Conservation (phyloP, 2,888 invertebrate genomes). For the Exephanes ischioxanthus region DNA sequence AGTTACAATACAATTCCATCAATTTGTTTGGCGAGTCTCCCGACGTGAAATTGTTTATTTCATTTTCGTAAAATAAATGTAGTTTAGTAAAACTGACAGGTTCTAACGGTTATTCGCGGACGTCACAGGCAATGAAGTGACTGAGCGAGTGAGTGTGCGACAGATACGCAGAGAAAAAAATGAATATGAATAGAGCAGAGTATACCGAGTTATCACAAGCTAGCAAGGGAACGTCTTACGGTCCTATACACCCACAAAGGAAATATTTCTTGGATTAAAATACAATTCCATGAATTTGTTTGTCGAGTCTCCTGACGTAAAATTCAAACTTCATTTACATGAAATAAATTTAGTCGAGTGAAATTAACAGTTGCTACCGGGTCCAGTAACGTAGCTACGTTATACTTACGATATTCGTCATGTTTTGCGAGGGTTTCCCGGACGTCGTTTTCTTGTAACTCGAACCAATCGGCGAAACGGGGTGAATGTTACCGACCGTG, state of each 20-base stretch:
- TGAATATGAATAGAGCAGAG: not conserved
- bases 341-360: not conserved
- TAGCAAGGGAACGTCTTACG: not conserved
- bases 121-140: slow-evolving; percentile 43
- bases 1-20: not conserved
- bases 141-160: slow-evolving; percentile 35
- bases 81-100: not conserved
- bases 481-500: slow-evolving; percentile 72
- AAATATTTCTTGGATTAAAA: not conserved
- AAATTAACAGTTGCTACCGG: not conserved
- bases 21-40: not conserved
- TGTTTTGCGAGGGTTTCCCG: not conserved
- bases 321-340: not conserved
- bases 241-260: not conserved
- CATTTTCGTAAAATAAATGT: not conserved
- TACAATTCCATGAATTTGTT: not conserved
- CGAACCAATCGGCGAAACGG: slow-evolving; percentile 39
- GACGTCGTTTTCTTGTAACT: not conserved
- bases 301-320: not conserved
- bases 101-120: not conserved
- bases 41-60: not conserved
- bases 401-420: not conserved
- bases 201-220: not conserved
- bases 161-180: not conserved
- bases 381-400: not conserved